These are phyloP conservation scores for Rhorus exstirpatorius DNA, from an alignment of 2,888 invertebrate species.

Conservation along the genomic window DNA sequence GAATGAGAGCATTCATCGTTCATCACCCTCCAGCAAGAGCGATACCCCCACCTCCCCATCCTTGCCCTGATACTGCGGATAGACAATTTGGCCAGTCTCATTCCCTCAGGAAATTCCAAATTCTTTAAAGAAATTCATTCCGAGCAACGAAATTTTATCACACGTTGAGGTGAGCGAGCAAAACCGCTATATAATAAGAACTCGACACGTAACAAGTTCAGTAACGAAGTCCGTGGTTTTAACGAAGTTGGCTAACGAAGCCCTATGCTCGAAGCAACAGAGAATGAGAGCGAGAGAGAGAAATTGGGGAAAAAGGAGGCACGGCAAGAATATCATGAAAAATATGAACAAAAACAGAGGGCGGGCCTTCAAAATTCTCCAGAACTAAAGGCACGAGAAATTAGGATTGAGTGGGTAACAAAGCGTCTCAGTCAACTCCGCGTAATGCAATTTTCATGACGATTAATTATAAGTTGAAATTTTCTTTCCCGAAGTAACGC, in stretches of 20 bases:
- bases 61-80: constrained; percentile 3
- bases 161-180: constrained; percentile 25
- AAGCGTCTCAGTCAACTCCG: constrained; percentile 27
- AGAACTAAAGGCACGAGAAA: constrained; percentile 63
- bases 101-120: constrained; percentile 53
- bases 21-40: constrained; percentile 12
- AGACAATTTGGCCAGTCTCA: constrained; percentile 5
- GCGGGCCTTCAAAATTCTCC: constrained; percentile 45
- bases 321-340: constrained; percentile 30
- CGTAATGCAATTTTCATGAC: constrained; percentile 55
- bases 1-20: constrained; percentile 61
- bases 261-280: constrained; percentile 31
- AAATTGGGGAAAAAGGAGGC: background rate
- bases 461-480: constrained; percentile 63
- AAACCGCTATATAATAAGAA: constrained; percentile 51
- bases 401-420: constrained; percentile 50
- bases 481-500: background rate
- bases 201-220: constrained; percentile 64
- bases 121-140: constrained; percentile 60
- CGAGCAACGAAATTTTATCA: constrained; percentile 39
- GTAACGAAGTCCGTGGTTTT: constrained; percentile 66
- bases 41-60: background rate
- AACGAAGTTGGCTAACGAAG: constrained; percentile 68
- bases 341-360: constrained; percentile 20
- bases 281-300: constrained; percentile 35